A percentile compares a stretch with the other conserved stretches of the same genome.
phyloP scores from a whole-genome alignment of 2,888 invertebrate genomes.

The Hedychridium roseum region DNA sequence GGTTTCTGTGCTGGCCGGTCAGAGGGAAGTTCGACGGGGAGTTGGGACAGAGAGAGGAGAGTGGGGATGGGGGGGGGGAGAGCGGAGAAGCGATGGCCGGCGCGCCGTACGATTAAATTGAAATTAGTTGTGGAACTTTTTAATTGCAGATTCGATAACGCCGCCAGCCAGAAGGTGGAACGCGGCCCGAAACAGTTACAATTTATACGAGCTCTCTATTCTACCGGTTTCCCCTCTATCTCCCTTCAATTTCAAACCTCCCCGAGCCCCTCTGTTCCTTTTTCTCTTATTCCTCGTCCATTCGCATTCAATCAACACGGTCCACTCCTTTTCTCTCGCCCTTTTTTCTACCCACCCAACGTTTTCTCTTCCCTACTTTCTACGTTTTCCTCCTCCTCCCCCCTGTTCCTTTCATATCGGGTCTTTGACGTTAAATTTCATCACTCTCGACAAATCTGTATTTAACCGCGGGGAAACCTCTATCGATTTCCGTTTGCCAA shows the following conservation, averaged over 20 bases:
- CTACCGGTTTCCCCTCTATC: not conserved
- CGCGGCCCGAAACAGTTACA: constrained; percentile 31
- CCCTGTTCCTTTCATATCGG: too few relatives aligned
- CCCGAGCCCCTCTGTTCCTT: not conserved
- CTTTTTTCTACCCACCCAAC: constrained; percentile 5
- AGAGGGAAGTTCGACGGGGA: not conserved
- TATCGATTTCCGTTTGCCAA: constrained; percentile 36
- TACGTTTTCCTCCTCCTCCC: too few relatives aligned
- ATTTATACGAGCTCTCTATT: constrained; percentile 38
- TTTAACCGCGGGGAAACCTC: constrained; percentile 15
- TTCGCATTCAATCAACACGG: not conserved
- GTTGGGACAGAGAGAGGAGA: constrained; percentile 1
- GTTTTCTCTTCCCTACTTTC: too few relatives aligned
- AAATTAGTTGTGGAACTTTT: constrained; percentile 61
- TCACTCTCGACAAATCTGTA: too few relatives aligned
- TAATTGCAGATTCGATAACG: constrained; percentile 62
- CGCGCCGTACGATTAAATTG: constrained; percentile 54
- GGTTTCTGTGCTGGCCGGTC: too few relatives aligned
- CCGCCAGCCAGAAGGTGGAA: constrained; percentile 21
- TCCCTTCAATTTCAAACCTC: not conserved
- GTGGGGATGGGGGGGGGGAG: constrained; percentile 1
- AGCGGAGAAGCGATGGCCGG: constrained; percentile 12
- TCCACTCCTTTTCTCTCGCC: constrained; percentile 3
- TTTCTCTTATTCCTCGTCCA: not conserved
- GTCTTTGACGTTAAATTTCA: too few relatives aligned